These are phyloP conservation scores for Trichonephila clavipes DNA, from an alignment of 1,140 invertebrate genomes.

Conservation along the genomic window DNA sequence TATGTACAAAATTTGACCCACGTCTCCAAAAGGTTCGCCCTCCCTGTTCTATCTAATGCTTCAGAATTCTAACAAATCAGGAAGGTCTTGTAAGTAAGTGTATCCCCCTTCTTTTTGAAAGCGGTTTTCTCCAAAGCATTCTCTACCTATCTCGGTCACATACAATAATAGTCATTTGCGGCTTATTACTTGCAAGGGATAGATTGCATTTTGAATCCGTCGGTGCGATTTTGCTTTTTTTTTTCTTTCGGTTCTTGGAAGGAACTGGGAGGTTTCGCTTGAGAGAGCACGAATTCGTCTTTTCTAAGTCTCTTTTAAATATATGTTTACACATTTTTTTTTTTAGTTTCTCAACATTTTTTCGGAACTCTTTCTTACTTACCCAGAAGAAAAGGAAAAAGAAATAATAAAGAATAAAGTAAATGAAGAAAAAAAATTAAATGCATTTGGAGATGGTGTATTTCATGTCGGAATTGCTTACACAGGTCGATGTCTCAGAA, in stretches of 20 bases:
- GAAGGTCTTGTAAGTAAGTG: not conserved
- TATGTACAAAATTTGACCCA: too few species aligned
- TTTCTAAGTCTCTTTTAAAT: constrained; percentile 45
- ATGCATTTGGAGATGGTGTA: not conserved
- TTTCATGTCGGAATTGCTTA: constrained; percentile 35
- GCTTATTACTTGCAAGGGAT: constrained; percentile 61
- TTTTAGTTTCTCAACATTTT: constrained; percentile 29
- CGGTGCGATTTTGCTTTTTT: constrained; percentile 16
- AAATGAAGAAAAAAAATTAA: not conserved
- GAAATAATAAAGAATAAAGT: constrained; percentile 36
- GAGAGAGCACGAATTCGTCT: constrained; percentile 45
- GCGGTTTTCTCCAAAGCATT: constrained; percentile 21
- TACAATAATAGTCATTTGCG: constrained; percentile 63
- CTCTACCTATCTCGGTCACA: constrained; percentile 34
- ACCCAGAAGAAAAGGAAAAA: not conserved
- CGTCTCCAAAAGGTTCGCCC: too few species aligned
- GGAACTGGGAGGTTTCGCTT: not conserved
- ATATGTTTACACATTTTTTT: constrained; percentile 55
- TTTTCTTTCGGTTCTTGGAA: not conserved
- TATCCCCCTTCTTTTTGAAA: not conserved
- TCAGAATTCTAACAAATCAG: constrained; percentile 62
- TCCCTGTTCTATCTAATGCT: not conserved
- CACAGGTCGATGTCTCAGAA: not conserved
- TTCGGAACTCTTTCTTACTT: constrained; percentile 36
- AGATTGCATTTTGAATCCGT: constrained; percentile 58